A percentile compares a stretch with the other conserved stretches of the same genome.
Evolutionary conservation across 2,113 vertebrate genomes (phyloP).

Genomic region (Dryoscopus gambensis): DNA sequence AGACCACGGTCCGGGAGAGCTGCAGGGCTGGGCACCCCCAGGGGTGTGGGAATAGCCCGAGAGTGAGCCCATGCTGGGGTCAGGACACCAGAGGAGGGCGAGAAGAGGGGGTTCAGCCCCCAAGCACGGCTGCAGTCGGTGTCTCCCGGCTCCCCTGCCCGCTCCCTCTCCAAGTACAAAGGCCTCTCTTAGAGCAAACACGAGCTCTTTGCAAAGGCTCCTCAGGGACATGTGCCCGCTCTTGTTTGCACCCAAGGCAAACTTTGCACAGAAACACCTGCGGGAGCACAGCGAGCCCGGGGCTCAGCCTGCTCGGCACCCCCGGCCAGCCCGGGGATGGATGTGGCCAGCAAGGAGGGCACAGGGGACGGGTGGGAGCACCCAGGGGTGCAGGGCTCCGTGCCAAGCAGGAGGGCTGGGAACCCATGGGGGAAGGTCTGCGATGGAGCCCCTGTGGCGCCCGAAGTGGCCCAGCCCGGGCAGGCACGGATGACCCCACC

Average conservation of each 20-base stretch:
- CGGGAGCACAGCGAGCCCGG: not conserved
- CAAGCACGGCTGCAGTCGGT: not conserved
- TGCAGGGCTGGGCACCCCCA: not conserved
- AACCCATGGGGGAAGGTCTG: not conserved
- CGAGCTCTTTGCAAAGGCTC: constrained; percentile 34
- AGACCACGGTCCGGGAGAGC: rapidly evolving
- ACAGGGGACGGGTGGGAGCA: not conserved
- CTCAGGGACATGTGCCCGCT: constrained; percentile 50
- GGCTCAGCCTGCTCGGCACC: not conserved
- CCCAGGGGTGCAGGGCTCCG: not conserved
- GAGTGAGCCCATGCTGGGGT: rapidly evolving
- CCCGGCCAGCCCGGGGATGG: not conserved
- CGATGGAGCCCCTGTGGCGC: not conserved
- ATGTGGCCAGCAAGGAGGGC: not conserved
- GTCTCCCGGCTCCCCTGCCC: not conserved
- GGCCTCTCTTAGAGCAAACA: constrained; percentile 57
- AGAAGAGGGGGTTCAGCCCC: not conserved
- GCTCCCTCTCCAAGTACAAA: constrained; percentile 54
- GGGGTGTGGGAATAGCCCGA: rapidly evolving
- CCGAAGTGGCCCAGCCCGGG: rapidly evolving
- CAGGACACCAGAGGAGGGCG: rapidly evolving
- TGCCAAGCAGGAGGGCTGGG: not conserved
- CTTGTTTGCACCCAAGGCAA: constrained; percentile 58
- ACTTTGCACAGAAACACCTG: constrained; percentile 50
- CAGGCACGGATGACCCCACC: not conserved